A percentile compares a stretch with the other conserved stretches of the same genome.
Evolutionary conservation across 2,797 vertebrate species (phyloP).

Genomic region (Fratercula arctica): DNA sequence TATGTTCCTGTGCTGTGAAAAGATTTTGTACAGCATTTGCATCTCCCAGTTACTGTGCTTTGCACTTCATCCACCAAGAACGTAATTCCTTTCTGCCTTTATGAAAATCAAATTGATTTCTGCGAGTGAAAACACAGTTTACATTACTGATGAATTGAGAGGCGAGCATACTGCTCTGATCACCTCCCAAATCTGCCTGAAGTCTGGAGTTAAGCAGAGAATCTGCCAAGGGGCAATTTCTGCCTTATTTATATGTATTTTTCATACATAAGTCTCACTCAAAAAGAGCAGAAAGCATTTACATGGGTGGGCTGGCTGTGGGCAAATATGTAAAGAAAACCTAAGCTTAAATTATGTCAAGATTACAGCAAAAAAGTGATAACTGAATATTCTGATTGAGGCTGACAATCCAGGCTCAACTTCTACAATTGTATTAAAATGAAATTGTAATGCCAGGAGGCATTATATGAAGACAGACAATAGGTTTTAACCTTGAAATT

Average conservation of each 20-base stretch:
- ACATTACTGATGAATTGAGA: not conserved
- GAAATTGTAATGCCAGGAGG: conserved; percentile 11
- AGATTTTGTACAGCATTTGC: not conserved
- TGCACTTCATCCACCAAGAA: not conserved
- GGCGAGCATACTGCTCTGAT: not conserved
- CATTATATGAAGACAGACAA: not conserved
- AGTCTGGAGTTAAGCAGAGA: conserved; percentile 6
- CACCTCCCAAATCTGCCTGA: not conserved
- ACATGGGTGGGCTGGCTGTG: not conserved
- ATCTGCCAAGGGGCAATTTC: not conserved
- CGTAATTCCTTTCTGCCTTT: not conserved
- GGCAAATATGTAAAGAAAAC: conserved; percentile 26
- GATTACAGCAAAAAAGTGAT: not conserved
- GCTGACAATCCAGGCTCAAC: not conserved
- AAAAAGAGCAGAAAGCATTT: conserved; percentile 12
- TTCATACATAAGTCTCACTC: not conserved
- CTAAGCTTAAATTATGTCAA: conserved; percentile 12
- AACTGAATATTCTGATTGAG: conserved; percentile 33
- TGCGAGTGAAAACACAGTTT: not conserved
- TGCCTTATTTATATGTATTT: conserved; percentile 9
- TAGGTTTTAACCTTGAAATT: not conserved
- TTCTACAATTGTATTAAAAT: conserved; percentile 2
- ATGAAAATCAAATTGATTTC: conserved; percentile 36
- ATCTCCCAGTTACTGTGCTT: not conserved
- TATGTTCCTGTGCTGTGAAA: not conserved